Evolutionary conservation across 2,797 vertebrate species (phyloP), one percentile per base, ranked within the genome.

Genomic region (Anniella stebbinsi): DNA sequence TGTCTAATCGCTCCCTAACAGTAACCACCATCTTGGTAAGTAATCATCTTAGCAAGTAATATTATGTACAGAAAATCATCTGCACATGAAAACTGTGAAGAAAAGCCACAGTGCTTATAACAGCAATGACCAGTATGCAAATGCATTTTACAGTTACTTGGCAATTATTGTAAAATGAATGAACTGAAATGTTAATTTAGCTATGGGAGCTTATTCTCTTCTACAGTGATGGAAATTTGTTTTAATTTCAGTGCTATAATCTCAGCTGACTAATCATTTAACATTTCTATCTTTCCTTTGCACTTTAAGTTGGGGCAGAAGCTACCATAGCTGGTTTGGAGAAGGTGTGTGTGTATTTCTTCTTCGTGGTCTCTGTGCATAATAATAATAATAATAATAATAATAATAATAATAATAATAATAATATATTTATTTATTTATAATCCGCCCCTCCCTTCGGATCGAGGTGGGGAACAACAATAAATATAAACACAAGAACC

Each of bases 1-100:
- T 99, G 88, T 98, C 98, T 91, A 99, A 99, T 96, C 98, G 99
- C 51, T 99, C 99, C 48, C 97, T 99, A 92, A 97, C 99, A 0
- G 98, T 99, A 92, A 99, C 99, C 83, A 99, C 98, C 76, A 99
- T 99, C 95, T 97, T 99, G 98, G 99, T 99, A 98, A 96, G 95
- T 80, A 84, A 89, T 82, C 93, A 5, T 99, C 95, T 97, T 99
- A 98, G 99, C 99, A 98, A 96, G 95, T 80, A 83, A 89, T 83
- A 93, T 4, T 36, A 88, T 96, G 92, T 86, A 63, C 25, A 91
- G 87, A 94, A 93, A 83, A 90, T 2, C 0, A 89, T 10, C 77
- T 92, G 8, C 48, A 67, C 5, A n/a, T 66, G 28, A 82, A 91
- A 88, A 3, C 8, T 21, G 23, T 87, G 33, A 82, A 36, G 94